Evolutionary conservation across 2,888 invertebrate species (phyloP).

Genomic region (Blera fallax): DNA sequence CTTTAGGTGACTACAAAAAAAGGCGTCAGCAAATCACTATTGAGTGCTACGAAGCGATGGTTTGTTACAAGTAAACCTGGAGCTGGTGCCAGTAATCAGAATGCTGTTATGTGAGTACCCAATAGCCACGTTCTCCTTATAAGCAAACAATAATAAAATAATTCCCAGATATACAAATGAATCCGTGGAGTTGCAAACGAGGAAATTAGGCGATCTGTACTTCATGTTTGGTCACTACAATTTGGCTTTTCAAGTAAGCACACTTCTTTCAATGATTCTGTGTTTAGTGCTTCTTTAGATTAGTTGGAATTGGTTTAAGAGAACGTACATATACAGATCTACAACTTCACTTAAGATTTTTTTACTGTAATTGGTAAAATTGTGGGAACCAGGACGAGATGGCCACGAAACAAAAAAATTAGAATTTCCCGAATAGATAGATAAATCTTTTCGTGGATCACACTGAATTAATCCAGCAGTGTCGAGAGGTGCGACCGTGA

Average conservation of each 20-base stretch:
- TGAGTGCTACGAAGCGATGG: slow-evolving; percentile 97
- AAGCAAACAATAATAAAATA: background rate
- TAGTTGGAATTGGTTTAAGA: no score
- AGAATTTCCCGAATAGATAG: no score
- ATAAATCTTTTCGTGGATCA: no score
- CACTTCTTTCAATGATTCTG: background rate
- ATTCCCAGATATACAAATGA: slow-evolving; percentile 88
- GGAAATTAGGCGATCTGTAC: slow-evolving; percentile 96
- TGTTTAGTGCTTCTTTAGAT: background rate
- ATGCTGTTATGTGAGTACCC: slow-evolving; percentile 90
- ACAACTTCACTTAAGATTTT: no score
- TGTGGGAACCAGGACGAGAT: no score
- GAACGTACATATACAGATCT: no score
- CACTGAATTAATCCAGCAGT: no score
- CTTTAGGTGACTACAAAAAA: slow-evolving; percentile 90
- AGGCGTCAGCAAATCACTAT: slow-evolving; percentile 94
- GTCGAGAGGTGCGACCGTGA: no score
- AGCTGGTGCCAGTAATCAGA: slow-evolving; percentile 86
- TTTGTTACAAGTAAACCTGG: slow-evolving; percentile 95
- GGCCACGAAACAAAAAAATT: no score
- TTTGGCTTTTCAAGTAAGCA: slow-evolving; percentile 88
- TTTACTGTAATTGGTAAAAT: no score
- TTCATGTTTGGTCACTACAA: slow-evolving; percentile 98
- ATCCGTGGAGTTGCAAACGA: slow-evolving; percentile 94
- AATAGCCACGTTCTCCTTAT: background rate